Evolutionary conservation across 2,113 vertebrate species (phyloP), one percentile per base, ranked within the genome.

Genomic region (Pagrus major): DNA sequence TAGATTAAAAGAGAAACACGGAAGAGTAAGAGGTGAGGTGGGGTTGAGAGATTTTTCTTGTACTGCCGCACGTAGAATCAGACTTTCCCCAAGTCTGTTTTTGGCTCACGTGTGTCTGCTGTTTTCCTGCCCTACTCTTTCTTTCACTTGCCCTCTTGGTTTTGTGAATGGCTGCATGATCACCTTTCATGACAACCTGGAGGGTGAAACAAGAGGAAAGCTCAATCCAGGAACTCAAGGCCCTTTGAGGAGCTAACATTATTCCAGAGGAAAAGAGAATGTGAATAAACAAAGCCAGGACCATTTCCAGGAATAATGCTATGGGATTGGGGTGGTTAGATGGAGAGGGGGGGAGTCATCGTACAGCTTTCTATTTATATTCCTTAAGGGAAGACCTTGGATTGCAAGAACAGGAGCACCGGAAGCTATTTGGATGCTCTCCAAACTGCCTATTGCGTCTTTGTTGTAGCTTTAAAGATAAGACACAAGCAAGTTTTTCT

Each of bases 261-360:
- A 89, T 90, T 94, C 77, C 81, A 80, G 52, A 91, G 91, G 87
- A 91, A 94, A 90, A 52, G 72, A 83, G 83, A 92, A 89, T 41
- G 66, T 55, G 84, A 81, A 89, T 71, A 90, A 94, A 94, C 84
- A 91, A 90, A 88, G 76, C 41, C 27, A 0, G 39, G 29, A 56
- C 49, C 68, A 74, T 85, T 90, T 93, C 86, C 81, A 90, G 82
- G 83, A 80, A 79, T 85, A 86, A 82, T 59, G 70, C 51, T n/a
- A 72, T 29, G 59, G 42, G 29, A 42, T 23, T 25, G 33, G 10
- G 47, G 12, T 15, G 54, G 41, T 44, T 47, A 52, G 41, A 61
- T 51, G 21, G 27, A 25, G 56, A 33, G 41, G 23, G n/a, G 44
- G 69, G 74, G 47, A 67, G 33, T 29, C 25, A 35, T 70, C 27